A percentile compares a stretch with the other conserved stretches of the same genome.
phyloP scores from a whole-genome alignment of 1,140 invertebrate genomes.

The Mamestra configurata region DNA sequence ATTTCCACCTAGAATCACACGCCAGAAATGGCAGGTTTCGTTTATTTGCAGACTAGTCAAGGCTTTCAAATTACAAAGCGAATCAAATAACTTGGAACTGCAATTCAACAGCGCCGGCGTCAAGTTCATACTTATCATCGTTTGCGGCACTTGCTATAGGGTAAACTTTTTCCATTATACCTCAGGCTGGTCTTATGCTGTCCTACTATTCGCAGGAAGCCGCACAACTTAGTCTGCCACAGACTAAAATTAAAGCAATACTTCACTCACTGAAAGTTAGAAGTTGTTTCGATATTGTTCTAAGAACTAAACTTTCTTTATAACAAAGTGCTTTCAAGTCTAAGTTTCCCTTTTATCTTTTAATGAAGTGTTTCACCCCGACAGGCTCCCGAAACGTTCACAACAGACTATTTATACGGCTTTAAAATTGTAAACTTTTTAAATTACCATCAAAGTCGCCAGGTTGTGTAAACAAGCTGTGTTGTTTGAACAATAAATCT shows the following conservation, averaged over 20 bases:
- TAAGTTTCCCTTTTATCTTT: slow-evolving; percentile 59
- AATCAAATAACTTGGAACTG: slow-evolving; percentile 26
- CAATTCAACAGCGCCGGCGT: slow-evolving; percentile 3
- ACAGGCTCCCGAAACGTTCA: slow-evolving; percentile 23
- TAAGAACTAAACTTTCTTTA: slow-evolving; percentile 46
- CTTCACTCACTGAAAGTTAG: slow-evolving; percentile 39
- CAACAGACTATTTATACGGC: slow-evolving; percentile 43
- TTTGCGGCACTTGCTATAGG: slow-evolving; percentile 9
- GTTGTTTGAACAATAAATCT: slow-evolving; percentile 27
- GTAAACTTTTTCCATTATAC: slow-evolving; percentile 43
- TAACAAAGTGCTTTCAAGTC: slow-evolving; percentile 44
- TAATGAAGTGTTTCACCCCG: slow-evolving; percentile 55
- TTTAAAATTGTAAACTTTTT: slow-evolving; percentile 44
- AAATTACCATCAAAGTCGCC: slow-evolving; percentile 38
- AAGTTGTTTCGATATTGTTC: slow-evolving; percentile 50
- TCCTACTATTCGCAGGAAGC: slow-evolving; percentile 37
- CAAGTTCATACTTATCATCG: slow-evolving; percentile 17
- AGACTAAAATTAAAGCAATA: slow-evolving; percentile 50
- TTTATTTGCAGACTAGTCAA: slow-evolving; percentile 1
- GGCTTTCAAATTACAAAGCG: slow-evolving; percentile 4
- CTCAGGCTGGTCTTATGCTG: slow-evolving; percentile 19
- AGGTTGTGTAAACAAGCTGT: slow-evolving; percentile 28
- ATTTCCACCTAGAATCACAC: background rate
- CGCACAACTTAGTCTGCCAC: slow-evolving; percentile 34
- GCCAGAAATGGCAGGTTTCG: background rate